Evolutionary conservation across 2,113 vertebrate species (phyloP), one percentile per base, ranked within the genome.

Genomic region (Otis tarda): DNA sequence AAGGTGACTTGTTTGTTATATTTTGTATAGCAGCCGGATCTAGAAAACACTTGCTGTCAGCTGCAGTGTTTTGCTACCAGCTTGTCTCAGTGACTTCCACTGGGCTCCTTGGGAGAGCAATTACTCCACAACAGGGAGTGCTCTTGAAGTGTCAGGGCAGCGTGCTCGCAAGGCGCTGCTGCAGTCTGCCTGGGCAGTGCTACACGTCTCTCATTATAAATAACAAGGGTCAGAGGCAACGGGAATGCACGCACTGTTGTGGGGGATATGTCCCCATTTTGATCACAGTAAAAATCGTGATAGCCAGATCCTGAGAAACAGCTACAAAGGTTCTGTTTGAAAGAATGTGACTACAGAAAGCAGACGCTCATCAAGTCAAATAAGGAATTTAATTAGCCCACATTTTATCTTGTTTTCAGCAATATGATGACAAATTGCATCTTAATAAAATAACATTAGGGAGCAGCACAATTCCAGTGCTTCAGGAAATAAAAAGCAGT

Each of bases 331-430:
- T 95, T 96, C 89, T 74, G 21, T 84, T 91, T 83, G 22, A 79
- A 95, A 67, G 79, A 94, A 80, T 70, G 77, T 77, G 89, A 76
- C 93, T 94, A 87, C 65, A 52, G 93, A 95, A 95, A 94, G 90
- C 96, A 97, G 97, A 93, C 95, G 95, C 85, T 96, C 91, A 57
- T 95, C 90, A 93, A 91, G 90, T 97, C 96, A 96, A 97, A 94
- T 93, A 96, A 97, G 78, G 89, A 96, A 96, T 95, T 96, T 96
- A 97, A 95, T 96, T 97, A 96, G 86, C 77, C 63, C 3, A 67
- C 94, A 91, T 97, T 95, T 96, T 95, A 88, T 96, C 94, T 96
- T 94, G 94, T 96, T 97, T 97, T 90, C 95, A 90, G 79, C 90
- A 94, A 84, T 93, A 91, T 64, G 89, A 96, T 95, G 95, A 97